phyloP scores from a whole-genome alignment of 2,113 vertebrate genomes.

The human region GRCh38 chr7:96108001-96108500 shows the following conservation, averaged over 20 bases:
- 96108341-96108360: not conserved
- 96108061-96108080: not conserved
- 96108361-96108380: not conserved
- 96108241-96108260: not conserved
- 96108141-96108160: not conserved
- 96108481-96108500: not conserved
- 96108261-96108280: not conserved
- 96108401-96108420: not conserved
- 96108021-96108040: not conserved
- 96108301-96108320: not conserved
- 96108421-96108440: not conserved
- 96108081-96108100: not conserved
- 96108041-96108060: not conserved
- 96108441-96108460: not conserved
- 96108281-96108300: not conserved
- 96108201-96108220: not conserved
- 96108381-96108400: not conserved
- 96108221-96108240: not conserved
- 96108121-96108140: not conserved
- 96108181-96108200: not conserved
- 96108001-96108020: not conserved
- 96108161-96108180: not conserved
- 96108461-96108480: not conserved
- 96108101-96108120: not conserved
- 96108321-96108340: not conserved